Percentiles rank a stretch among this genome's conserved stretches.
Evolutionary conservation across 2,113 vertebrate genomes (phyloP).

Genomic region (Cavia porcellus): DNA sequence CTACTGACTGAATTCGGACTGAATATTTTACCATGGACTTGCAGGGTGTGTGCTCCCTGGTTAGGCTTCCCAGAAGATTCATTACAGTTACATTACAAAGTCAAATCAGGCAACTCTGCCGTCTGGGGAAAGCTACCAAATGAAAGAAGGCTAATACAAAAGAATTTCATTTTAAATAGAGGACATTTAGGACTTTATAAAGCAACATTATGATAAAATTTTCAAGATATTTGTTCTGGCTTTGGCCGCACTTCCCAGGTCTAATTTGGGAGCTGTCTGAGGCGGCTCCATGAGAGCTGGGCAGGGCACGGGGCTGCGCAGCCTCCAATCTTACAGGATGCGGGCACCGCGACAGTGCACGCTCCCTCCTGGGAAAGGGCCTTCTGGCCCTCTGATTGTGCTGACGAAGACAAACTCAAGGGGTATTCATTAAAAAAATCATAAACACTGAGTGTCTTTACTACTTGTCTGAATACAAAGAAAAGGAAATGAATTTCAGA

Average conservation of each 20-base stretch:
- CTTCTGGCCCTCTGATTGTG: not conserved
- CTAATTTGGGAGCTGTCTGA: slow-evolving; percentile 74
- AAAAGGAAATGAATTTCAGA: slow-evolving; percentile 43
- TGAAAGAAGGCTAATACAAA: slow-evolving; percentile 91
- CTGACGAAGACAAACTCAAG: not conserved
- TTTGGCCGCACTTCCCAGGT: slow-evolving; percentile 80
- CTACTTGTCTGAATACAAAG: slow-evolving; percentile 18
- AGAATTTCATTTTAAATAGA: slow-evolving; percentile 91
- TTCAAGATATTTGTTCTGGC: slow-evolving; percentile 85
- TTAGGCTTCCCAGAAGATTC: slow-evolving; percentile 95
- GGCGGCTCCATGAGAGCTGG: slow-evolving; percentile 78
- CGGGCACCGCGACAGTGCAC: slow-evolving; percentile 19
- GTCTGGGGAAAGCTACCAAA: slow-evolving; percentile 89
- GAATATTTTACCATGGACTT: slow-evolving; percentile 90
- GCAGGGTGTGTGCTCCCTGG: slow-evolving; percentile 88
- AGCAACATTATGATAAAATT: slow-evolving; percentile 88
- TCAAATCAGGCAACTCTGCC: slow-evolving; percentile 98
- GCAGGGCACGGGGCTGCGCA: slow-evolving; percentile 80
- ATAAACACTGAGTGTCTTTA: not conserved
- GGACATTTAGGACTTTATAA: slow-evolving; percentile 90
- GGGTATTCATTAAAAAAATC: not conserved
- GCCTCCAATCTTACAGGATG: slow-evolving; percentile 88
- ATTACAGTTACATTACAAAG: slow-evolving; percentile 98
- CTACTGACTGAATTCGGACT: slow-evolving; percentile 80
- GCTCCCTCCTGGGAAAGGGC: not conserved